Evolutionary conservation across 2,888 invertebrate species (phyloP).

Genomic region (Drosophila nigricruria): DNA sequence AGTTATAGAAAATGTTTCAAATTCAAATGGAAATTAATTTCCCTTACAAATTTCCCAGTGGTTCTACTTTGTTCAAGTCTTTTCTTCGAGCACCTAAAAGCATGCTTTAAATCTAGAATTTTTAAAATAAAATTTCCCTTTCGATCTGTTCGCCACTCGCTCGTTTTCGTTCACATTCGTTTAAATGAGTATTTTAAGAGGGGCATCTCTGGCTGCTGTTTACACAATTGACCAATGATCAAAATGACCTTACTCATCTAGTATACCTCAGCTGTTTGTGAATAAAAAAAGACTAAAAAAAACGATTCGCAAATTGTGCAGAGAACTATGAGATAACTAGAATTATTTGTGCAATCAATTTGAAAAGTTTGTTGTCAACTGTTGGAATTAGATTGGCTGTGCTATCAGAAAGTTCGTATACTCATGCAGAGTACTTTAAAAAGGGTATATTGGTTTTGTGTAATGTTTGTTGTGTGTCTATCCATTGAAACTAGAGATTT

Average conservation of each 20-base stretch:
- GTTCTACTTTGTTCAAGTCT: background rate
- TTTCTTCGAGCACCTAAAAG: slow-evolving; percentile 61
- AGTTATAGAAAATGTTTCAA: background rate
- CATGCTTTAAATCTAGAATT: slow-evolving; percentile 34
- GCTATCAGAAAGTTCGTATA: background rate
- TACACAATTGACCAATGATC: slow-evolving; percentile 14
- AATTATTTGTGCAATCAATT: background rate
- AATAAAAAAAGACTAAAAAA: background rate
- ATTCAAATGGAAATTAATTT: too few relatives aligned
- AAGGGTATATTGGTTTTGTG: background rate
- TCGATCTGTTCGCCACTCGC: slow-evolving; percentile 6
- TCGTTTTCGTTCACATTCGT: background rate
- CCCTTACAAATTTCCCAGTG: background rate
- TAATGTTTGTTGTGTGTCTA: too few relatives aligned
- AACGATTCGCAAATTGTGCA: background rate
- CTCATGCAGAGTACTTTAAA: background rate
- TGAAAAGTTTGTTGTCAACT: slow-evolving; percentile 7
- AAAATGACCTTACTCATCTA: slow-evolving; percentile 15
- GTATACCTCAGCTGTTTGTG: slow-evolving; percentile 7
- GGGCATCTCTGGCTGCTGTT: slow-evolving; percentile 22
- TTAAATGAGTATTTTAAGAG: slow-evolving; percentile 13
- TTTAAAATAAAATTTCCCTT: background rate
- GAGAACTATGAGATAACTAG: slow-evolving; percentile 1
- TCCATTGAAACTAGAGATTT: too few relatives aligned
- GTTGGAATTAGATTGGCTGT: background rate